Evolutionary conservation across 2,797 vertebrate species (phyloP).

Genomic region (Rhynchotus rufescens): DNA sequence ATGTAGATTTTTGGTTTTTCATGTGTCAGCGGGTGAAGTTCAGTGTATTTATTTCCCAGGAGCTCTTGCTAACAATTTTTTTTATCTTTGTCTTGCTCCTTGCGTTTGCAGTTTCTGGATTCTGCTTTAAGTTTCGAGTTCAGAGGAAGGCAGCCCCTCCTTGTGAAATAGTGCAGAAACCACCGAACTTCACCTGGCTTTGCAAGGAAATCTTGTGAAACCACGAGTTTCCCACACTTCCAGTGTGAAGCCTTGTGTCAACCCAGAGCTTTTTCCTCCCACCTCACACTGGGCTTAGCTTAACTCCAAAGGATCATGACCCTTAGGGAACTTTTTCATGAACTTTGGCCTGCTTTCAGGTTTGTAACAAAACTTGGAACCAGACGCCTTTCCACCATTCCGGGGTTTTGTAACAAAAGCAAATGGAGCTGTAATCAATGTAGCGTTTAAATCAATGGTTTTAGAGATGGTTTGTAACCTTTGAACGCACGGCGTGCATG

Average conservation of each 20-base stretch:
- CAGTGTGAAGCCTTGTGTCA: neutral
- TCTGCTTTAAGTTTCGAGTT: conserved; percentile 40
- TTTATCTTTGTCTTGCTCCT: conserved; percentile 20
- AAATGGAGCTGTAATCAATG: neutral
- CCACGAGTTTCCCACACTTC: neutral
- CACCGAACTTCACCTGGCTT: conserved; percentile 53
- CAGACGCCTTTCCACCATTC: neutral
- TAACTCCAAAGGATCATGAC: neutral
- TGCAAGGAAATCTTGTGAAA: conserved; percentile 32
- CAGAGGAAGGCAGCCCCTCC: conserved; percentile 17
- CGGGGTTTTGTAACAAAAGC: neutral
- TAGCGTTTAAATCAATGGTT: neutral
- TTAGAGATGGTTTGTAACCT: neutral
- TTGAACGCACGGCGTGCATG: neutral
- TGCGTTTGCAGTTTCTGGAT: conserved; percentile 47
- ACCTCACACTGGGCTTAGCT: neutral
- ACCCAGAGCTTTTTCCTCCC: neutral
- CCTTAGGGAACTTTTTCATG: neutral
- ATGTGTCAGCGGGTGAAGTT: neutral
- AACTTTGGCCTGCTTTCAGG: neutral
- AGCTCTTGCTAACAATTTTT: neutral
- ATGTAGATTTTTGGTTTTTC: neutral
- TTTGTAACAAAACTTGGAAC: neutral
- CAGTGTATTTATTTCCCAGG: neutral
- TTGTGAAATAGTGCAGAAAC: conserved; percentile 36